A percentile compares a stretch with the other conserved stretches of the same genome.
phyloP scores from a whole-genome alignment of 2,888 invertebrate species.

The Pyrochroa serraticornis region DNA sequence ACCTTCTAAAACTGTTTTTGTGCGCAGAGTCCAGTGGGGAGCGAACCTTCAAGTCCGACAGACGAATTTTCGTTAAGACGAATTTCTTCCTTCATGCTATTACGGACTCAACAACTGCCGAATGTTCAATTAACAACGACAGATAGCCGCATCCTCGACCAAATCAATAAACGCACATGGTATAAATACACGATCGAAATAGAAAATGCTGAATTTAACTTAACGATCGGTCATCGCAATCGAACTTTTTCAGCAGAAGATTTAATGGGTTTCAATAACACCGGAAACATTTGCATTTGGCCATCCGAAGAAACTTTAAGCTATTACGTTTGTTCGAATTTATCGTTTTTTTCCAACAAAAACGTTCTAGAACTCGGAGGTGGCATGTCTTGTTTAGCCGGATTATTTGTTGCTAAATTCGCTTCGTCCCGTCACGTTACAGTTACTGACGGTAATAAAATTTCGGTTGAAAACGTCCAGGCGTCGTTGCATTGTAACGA shows the following conservation, averaged over 20 bases:
- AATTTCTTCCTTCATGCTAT: conserved; percentile 65
- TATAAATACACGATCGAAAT: conserved; percentile 66
- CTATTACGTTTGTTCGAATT: conserved; percentile 70
- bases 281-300: conserved; percentile 82
- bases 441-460: conserved; percentile 79
- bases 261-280: conserved; percentile 81
- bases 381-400: conserved; percentile 84
- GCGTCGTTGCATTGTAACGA: conserved; percentile 70
- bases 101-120: conserved; percentile 58
- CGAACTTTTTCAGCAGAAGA: conserved; percentile 72
- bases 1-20: conserved; percentile 20
- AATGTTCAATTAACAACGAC: conserved; percentile 34
- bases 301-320: conserved; percentile 79
- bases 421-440: conserved; percentile 68
- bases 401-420: conserved; percentile 73
- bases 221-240: conserved; percentile 66
- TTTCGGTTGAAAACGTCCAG: conserved; percentile 75
- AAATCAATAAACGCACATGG: conserved; percentile 63
- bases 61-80: conserved; percentile 64
- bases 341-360: conserved; percentile 68
- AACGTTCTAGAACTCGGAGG: conserved; percentile 80
- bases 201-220: conserved; percentile 59
- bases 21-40: conserved; percentile 55
- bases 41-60: conserved; percentile 57
- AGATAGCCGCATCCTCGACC: conserved; percentile 44